These are phyloP conservation scores for Leucophenga montana DNA, from an alignment of 2,888 invertebrate species.

Conservation along the genomic window DNA sequence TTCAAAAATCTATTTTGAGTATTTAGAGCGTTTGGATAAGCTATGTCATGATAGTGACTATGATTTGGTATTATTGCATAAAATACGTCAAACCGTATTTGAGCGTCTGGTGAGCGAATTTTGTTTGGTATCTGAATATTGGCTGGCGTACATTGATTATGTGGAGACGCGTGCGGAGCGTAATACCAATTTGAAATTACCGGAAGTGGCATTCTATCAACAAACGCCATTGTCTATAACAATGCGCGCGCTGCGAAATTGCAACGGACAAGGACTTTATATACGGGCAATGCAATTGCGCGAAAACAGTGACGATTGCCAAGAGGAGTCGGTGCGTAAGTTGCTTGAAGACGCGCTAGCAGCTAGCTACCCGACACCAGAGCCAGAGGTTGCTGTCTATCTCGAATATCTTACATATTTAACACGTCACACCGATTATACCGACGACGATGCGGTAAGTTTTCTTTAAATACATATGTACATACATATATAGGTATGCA, in stretches of 20 bases:
- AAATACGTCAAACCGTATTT: conserved; percentile 11
- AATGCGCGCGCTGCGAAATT: conserved; percentile 10
- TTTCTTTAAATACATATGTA: not conserved
- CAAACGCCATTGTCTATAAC: conserved; percentile 13
- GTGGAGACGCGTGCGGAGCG: not conserved
- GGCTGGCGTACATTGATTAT: conserved; percentile 19
- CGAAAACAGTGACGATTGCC: not conserved
- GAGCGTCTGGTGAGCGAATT: conserved; percentile 6
- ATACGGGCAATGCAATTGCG: conserved; percentile 8
- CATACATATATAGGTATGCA: no score
- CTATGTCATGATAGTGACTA: not conserved
- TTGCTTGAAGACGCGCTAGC: not conserved
- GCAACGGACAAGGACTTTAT: conserved; percentile 2
- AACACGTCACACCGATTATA: conserved; percentile 1
- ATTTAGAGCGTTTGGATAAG: not conserved
- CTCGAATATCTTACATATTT: conserved; percentile 13
- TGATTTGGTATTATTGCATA: not conserved
- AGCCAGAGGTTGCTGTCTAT: conserved; percentile 19
- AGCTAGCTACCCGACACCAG: not conserved
- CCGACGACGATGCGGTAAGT: not conserved
- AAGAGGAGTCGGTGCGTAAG: not conserved
- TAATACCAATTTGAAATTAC: not conserved
- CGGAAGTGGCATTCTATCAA: not conserved
- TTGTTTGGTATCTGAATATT: conserved; percentile 8
- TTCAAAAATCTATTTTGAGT: not conserved